phyloP scores from a whole-genome alignment of 2,888 invertebrate genomes.

The Candidula unifasciata region DNA sequence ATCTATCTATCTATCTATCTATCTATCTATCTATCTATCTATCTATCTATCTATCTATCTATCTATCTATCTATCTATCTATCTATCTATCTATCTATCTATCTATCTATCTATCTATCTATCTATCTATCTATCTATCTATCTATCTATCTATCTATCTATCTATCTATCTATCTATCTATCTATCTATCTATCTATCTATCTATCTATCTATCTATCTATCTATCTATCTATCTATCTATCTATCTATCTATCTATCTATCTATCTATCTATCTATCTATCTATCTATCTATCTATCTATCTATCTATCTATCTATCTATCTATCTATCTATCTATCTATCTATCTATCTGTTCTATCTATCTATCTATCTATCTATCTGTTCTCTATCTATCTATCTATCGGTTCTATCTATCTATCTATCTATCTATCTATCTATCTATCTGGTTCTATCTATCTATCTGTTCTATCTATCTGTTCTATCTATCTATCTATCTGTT shows the following conservation, averaged over 20 bases:
- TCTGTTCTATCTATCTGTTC: neutral
- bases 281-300: no score
- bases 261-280: no score
- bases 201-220: neutral
- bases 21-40: neutral
- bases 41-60: neutral
- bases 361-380: neutral
- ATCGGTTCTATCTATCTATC: neutral
- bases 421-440: neutral
- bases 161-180: neutral
- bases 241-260: no score
- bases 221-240: no score
- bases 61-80: conserved; percentile 5
- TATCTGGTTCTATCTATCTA: neutral
- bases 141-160: neutral
- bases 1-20: conserved; percentile 8
- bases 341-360: no score
- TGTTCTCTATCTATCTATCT: neutral
- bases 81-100: neutral
- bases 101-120: neutral
- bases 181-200: neutral
- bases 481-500: neutral
- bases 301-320: no score
- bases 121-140: neutral
- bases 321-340: no score